Evolutionary conservation across 1,140 invertebrate species (phyloP).

Genomic region (Aphelinus atriplicis): DNA sequence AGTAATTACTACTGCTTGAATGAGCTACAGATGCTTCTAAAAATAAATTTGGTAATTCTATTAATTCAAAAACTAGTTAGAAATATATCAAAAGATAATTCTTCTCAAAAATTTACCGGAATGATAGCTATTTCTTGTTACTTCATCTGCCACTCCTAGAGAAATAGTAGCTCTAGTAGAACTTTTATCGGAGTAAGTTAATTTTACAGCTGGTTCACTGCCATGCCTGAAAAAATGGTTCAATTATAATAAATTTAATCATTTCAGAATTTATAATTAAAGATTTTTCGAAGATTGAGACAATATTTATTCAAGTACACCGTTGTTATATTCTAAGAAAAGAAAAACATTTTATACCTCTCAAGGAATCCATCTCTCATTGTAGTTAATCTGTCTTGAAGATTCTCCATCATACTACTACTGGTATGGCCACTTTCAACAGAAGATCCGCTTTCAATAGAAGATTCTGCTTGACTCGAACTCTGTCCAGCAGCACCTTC

Average conservation of each 20-base stretch:
- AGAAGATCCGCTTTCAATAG: slow-evolving; percentile 14
- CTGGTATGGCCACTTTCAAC: slow-evolving; percentile 45
- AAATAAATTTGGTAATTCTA: slow-evolving; percentile 4
- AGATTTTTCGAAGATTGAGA: no score
- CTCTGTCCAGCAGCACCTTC: slow-evolving; percentile 39
- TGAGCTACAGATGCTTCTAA: slow-evolving; percentile 50
- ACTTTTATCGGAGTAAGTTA: slow-evolving; percentile 67
- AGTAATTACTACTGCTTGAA: slow-evolving; percentile 33
- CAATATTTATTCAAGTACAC: no score
- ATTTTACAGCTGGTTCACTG: slow-evolving; percentile 70
- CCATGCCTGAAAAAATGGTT: slow-evolving; percentile 62
- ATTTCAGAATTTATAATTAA: no score
- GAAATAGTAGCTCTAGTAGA: slow-evolving; percentile 67
- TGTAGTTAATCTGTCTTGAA: slow-evolving; percentile 64
- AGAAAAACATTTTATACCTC: slow-evolving; percentile 52
- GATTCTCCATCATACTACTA: slow-evolving; percentile 62
- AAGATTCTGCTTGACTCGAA: slow-evolving; percentile 25
- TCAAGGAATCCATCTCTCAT: slow-evolving; percentile 67
- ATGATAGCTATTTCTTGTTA: slow-evolving; percentile 59
- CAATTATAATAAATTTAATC: slow-evolving; percentile 17
- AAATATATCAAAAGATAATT: slow-evolving; percentile 16
- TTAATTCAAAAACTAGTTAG: not conserved
- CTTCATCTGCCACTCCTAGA: slow-evolving; percentile 65
- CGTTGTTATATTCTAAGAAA: slow-evolving; percentile 5
- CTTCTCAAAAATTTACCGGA: slow-evolving; percentile 47